Evolutionary conservation across 2,113 vertebrate genomes (phyloP).

Genomic region (Cathartes aura): DNA sequence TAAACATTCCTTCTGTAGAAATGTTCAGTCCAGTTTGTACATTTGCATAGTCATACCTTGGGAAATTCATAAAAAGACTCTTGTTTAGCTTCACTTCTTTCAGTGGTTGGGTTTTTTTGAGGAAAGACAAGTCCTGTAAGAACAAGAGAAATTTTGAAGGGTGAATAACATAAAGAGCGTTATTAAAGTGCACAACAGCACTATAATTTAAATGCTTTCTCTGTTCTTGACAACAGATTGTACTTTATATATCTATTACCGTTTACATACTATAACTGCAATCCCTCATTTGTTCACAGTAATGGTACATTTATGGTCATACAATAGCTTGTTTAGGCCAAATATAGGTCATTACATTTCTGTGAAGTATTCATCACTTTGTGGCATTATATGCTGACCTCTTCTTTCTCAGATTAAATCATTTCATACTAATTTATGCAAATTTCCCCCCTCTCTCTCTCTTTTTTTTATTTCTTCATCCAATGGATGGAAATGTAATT

Average conservation of each 20-base stretch:
- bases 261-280: background rate
- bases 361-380: background rate
- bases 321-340: constrained; percentile 3
- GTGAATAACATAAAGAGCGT: background rate
- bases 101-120: background rate
- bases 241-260: background rate
- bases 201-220: background rate
- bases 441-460: background rate
- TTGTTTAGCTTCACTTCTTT: background rate
- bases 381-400: background rate
- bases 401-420: background rate
- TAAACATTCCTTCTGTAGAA: background rate
- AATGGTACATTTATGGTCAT: background rate
- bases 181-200: background rate
- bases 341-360: constrained; percentile 2
- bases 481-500: background rate
- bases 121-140: background rate
- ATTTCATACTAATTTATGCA: background rate
- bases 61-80: background rate
- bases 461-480: background rate
- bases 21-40: background rate
- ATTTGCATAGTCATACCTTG: background rate
- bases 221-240: background rate
- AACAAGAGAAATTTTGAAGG: background rate
- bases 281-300: background rate